Base-by-base conservation (phyloP, 2,888 invertebrate species). In the Willowsia nigromaculata region DNA sequence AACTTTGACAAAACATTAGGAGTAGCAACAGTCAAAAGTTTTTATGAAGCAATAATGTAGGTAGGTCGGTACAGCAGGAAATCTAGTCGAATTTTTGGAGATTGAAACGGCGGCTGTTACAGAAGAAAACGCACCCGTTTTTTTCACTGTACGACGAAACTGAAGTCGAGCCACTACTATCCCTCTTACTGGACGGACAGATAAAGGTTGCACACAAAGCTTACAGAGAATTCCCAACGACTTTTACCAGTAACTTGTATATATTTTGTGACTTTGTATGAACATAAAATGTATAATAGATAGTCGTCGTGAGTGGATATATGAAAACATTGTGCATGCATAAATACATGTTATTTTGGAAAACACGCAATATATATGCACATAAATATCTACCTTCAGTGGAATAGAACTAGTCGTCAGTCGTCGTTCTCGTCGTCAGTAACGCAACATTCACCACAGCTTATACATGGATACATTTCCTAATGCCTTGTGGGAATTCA, bases 401-500 rank as follows among this genome's bases (percentile, higher is more conserved):
- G 53, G 18, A 53, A 18, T 22, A 11, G 18, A 13, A 9, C 3
- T 50, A 13, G 50, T n/a, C 5, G 50, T 50, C 50, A 37, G 13
- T 13, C 50, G 59, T 18, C 22, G n/a, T 65, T 15, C 9, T 2
- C 30, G 2, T 7, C 27, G 13, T 27, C 30, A 65, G 30, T 13
- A 37, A 68, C 37, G 37, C 40, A 22, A 43, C 43, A 25, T 40
- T 71, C 15, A 59, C 22, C 59, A 27, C 59, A 59, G 22, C 59
- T 27, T 59, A 40, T 65, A 68, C 37, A 33, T 33, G 56, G 37
- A 56, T 80, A 33, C 37, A 11, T 37, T 80, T 37, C 56, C 37
- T 56, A 53, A 56, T 80, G 37, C 80, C 80, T 80, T 33, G 80
- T 80, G 80, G 56, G 80, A 80, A 80, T 80, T 56, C 56, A 80